Conservation (phyloP, 2,888 invertebrate species). For the Caenorhabditis japonica region DNA sequence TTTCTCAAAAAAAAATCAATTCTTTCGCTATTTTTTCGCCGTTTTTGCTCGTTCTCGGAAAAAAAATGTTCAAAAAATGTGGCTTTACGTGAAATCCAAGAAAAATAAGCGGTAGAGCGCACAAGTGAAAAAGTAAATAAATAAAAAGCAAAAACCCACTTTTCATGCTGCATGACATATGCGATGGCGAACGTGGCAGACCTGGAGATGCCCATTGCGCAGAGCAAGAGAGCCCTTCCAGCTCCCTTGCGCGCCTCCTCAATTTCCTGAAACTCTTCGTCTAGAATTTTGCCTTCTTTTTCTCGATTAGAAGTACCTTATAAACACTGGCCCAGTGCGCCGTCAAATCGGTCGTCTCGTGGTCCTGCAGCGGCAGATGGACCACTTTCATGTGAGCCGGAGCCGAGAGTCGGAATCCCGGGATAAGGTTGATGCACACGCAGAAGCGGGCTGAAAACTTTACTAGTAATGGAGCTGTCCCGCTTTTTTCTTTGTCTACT, state of each 20-base stretch:
- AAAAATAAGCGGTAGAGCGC: too few relatives aligned
- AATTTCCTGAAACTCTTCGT: slow-evolving; percentile 59
- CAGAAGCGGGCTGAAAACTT: slow-evolving; percentile 64
- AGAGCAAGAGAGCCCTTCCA: slow-evolving; percentile 65
- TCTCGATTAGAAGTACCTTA: slow-evolving; percentile 50
- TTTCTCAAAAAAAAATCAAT: too few relatives aligned
- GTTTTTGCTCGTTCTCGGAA: too few relatives aligned
- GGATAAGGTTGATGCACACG: slow-evolving; percentile 66
- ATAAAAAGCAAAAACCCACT: slow-evolving; percentile 38
- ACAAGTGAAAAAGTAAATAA: too few relatives aligned
- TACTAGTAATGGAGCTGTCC: too few relatives aligned
- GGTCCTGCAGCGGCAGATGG: slow-evolving; percentile 66
- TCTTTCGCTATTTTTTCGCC: too few relatives aligned
- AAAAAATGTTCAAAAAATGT: too few relatives aligned
- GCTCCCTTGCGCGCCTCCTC: slow-evolving; percentile 65
- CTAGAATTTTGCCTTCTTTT: too few relatives aligned
- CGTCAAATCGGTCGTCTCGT: slow-evolving; percentile 62
- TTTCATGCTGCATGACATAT: slow-evolving; percentile 68
- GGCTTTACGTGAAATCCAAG: too few relatives aligned
- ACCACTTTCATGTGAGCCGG: slow-evolving; percentile 64
- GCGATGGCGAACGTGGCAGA: slow-evolving; percentile 70
- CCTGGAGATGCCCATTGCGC: slow-evolving; percentile 71
- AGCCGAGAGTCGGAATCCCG: slow-evolving; percentile 64
- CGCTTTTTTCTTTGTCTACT: too few relatives aligned
- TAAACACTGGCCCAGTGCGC: slow-evolving; percentile 67